Conservation (phyloP, 2,113 vertebrate genomes). For the Vulpes vulpes region DNA sequence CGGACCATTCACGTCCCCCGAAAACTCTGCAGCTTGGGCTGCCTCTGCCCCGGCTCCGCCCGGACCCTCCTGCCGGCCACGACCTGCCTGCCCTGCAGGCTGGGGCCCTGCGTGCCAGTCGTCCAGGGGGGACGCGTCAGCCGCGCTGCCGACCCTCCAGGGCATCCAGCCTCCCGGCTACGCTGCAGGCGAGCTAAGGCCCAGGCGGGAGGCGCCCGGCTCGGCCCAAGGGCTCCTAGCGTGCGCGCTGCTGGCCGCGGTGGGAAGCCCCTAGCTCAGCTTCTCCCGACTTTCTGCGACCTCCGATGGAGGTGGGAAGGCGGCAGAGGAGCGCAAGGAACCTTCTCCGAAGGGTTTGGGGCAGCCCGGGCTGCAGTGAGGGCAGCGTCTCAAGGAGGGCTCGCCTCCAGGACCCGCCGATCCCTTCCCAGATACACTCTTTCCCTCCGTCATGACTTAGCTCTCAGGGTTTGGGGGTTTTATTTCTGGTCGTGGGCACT, state of each 20-base stretch:
- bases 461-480: neutral
- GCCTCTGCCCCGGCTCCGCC: neutral
- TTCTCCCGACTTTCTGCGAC: neutral
- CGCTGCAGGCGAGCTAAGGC: neutral
- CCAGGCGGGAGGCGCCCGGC: neutral
- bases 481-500: conserved; percentile 38
- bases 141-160: neutral
- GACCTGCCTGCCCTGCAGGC: neutral
- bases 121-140: neutral
- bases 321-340: neutral
- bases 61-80: neutral
- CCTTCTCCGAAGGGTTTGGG: neutral
- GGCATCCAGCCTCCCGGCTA: neutral
- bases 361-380: neutral
- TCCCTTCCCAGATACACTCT: neutral
- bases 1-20: neutral
- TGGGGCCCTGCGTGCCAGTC: neutral
- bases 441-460: neutral
- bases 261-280: neutral
- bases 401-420: neutral
- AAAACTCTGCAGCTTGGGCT: neutral
- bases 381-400: fast-evolving
- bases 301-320: neutral
- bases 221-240: neutral
- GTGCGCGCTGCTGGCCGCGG: fast-evolving